Percentiles rank a stretch among this genome's conserved stretches.
Conservation (phyloP, 1,140 invertebrate species). For the Apis laboriosa region DNA sequence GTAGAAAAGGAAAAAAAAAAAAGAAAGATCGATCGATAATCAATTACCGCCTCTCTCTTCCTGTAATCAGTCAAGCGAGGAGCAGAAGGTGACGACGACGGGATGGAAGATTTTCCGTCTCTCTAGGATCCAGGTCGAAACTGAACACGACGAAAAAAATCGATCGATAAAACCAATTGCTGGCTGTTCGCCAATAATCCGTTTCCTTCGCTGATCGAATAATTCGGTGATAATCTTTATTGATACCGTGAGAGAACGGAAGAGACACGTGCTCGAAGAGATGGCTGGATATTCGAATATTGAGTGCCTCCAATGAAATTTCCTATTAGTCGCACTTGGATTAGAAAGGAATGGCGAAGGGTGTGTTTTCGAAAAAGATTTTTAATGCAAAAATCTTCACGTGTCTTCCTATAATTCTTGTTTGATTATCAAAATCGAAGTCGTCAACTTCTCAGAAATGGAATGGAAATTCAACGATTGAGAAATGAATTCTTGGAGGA, state of each 20-base stretch:
- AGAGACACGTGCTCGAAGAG: not conserved
- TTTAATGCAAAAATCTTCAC: too few relatives aligned
- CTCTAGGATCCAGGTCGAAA: not conserved
- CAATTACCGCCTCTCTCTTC: not conserved
- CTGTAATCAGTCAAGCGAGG: not conserved
- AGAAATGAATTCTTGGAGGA: too few relatives aligned
- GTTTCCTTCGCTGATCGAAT: not conserved
- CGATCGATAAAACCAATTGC: slow-evolving; percentile 56
- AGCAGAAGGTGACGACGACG: not conserved
- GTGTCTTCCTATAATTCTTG: not conserved
- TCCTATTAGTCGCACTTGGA: slow-evolving; percentile 17
- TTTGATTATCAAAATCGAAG: too few relatives aligned
- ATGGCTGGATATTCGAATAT: not conserved
- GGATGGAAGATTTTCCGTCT: not conserved
- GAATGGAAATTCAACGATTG: too few relatives aligned
- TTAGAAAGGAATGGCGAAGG: not conserved
- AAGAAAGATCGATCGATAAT: slow-evolving; percentile 28
- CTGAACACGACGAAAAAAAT: slow-evolving; percentile 18
- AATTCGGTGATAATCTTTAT: slow-evolving; percentile 17
- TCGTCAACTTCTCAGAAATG: too few relatives aligned
- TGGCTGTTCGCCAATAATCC: slow-evolving; percentile 20
- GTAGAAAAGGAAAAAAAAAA: not conserved
- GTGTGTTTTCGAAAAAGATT: not conserved
- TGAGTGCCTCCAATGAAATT: not conserved
- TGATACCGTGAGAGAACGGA: not conserved